Conservation (phyloP, 2,888 invertebrate genomes). For the Megalurothrips usitatus region DNA sequence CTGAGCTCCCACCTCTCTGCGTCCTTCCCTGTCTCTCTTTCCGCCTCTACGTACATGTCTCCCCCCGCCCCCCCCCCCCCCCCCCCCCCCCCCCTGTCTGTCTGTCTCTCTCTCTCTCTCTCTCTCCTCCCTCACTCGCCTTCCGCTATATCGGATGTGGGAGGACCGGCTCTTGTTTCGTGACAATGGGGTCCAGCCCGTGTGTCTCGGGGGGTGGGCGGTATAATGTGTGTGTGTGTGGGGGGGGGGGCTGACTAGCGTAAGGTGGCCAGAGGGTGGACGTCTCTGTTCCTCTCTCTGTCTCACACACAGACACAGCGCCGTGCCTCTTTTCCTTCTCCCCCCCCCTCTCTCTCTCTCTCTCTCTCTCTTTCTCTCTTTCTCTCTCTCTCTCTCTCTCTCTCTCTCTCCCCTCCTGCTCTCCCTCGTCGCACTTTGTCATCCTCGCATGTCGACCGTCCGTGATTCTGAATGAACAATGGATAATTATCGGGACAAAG, state of each 20-base stretch:
- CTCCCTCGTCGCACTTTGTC: neutral
- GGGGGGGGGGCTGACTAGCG: neutral
- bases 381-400: slow-evolving; percentile 18
- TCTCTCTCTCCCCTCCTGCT: neutral
- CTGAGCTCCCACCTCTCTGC: slow-evolving; percentile 18
- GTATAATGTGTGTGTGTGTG: neutral
- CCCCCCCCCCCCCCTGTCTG: neutral
- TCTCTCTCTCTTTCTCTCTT: slow-evolving; percentile 11
- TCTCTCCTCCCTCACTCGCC: neutral
- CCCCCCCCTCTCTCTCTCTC: slow-evolving; percentile 18
- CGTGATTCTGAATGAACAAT: no score
- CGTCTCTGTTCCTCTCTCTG: neutral
- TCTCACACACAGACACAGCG: neutral
- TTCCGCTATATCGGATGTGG: neutral
- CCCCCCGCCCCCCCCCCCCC: neutral
- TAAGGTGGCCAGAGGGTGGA: neutral
- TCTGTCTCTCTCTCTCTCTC: slow-evolving; percentile 1
- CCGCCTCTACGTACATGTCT: no score
- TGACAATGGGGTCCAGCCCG: neutral
- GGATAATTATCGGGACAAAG: no score
- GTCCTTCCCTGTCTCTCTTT: neutral
- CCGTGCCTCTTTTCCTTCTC: neutral
- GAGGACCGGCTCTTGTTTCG: no score
- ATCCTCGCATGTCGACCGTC: neutral
- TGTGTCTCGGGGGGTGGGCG: neutral